Percentiles rank a stretch among this genome's conserved stretches.
Conservation (phyloP, 2,797 vertebrate genomes). For the Aulostomus chinensis region DNA sequence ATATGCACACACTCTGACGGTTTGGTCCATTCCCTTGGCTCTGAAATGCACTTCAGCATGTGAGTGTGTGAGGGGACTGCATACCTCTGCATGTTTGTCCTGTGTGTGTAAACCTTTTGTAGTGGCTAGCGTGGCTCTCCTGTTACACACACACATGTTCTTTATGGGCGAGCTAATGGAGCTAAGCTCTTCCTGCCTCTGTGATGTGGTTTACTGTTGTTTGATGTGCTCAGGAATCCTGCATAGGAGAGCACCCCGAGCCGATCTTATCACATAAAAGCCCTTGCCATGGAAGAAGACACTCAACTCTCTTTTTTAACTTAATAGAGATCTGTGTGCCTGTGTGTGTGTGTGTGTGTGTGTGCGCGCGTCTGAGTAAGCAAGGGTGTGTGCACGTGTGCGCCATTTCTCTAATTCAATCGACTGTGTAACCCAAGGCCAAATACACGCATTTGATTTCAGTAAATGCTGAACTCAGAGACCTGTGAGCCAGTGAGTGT, state of each 20-base stretch:
- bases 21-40: too few species aligned
- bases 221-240: conserved; percentile 79
- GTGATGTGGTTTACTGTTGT: conserved; percentile 77
- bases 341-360: conserved; percentile 29
- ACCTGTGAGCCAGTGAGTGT: conserved; percentile 46
- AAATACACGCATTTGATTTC: conserved; percentile 76
- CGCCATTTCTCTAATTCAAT: conserved; percentile 73
- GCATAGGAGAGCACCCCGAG: conserved; percentile 69
- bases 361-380: conserved; percentile 12
- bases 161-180: conserved; percentile 82
- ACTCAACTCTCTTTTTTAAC: conserved; percentile 72
- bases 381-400: conserved; percentile 21
- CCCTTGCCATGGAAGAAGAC: conserved; percentile 66
- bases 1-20: too few species aligned
- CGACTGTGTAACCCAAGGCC: conserved; percentile 71
- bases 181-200: conserved; percentile 74
- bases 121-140: conserved; percentile 64
- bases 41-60: conserved; percentile 21
- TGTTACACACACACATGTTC: conserved; percentile 76
- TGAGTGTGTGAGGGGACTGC: conserved; percentile 33
- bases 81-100: conserved; percentile 57
- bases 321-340: conserved; percentile 69
- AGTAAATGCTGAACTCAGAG: conserved; percentile 65
- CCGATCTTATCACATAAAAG: conserved; percentile 80
- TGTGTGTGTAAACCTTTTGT: conserved; percentile 67